Evolutionary conservation across 2,888 invertebrate genomes (phyloP).

Genomic region (Gibbula magus): DNA sequence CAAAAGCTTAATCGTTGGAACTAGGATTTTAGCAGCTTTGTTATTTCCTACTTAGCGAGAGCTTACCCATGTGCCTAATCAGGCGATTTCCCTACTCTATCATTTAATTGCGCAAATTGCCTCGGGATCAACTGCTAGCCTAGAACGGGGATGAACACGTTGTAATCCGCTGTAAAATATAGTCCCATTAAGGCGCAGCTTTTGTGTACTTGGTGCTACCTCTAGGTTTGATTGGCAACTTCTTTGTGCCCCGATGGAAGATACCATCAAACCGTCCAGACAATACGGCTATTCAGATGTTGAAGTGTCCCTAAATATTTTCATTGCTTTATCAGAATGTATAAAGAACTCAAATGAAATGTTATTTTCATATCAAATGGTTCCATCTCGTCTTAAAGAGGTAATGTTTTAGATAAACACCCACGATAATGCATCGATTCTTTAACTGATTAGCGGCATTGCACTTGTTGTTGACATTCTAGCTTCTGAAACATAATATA

Average conservation of each 20-base stretch:
- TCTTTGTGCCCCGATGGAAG: background rate
- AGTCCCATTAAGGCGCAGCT: slow-evolving; percentile 18
- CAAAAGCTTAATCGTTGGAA: slow-evolving; percentile 21
- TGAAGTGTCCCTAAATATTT: too few relatives aligned
- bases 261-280: background rate
- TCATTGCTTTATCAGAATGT: too few relatives aligned
- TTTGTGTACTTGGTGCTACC: slow-evolving; percentile 11
- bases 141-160: slow-evolving; percentile 17
- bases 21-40: slow-evolving; percentile 22
- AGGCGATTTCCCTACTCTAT: slow-evolving; percentile 24
- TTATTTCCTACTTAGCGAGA: slow-evolving; percentile 18
- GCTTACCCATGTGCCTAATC: slow-evolving; percentile 18
- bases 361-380: too few relatives aligned
- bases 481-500: too few relatives aligned
- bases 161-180: slow-evolving; percentile 22
- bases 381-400: too few relatives aligned
- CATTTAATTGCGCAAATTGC: slow-evolving; percentile 25
- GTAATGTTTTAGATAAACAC: too few relatives aligned
- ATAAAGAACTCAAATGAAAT: too few relatives aligned
- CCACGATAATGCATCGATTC: too few relatives aligned
- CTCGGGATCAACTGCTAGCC: slow-evolving; percentile 1
- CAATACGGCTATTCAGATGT: background rate
- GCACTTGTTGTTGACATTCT: too few relatives aligned
- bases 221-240: background rate
- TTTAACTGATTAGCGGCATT: too few relatives aligned